phyloP scores from a whole-genome alignment of 2,888 invertebrate species.

The Pterostichus madidus region DNA sequence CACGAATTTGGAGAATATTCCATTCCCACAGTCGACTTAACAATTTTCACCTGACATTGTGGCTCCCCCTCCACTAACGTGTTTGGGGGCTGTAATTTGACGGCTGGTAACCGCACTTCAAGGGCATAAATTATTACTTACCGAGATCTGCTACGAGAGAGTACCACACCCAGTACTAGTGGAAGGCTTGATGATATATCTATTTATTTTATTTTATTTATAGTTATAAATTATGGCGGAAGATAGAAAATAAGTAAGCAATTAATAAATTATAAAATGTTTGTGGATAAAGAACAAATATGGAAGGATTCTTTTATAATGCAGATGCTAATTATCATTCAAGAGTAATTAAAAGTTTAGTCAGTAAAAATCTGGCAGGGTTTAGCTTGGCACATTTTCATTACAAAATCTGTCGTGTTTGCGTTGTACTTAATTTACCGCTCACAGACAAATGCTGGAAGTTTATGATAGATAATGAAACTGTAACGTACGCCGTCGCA shows the following conservation, averaged over 20 bases:
- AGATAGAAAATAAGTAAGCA: not conserved
- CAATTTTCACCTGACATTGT: too few relatives aligned
- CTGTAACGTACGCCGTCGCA: constrained; percentile 50
- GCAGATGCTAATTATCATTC: constrained; percentile 26
- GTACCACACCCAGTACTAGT: too few relatives aligned
- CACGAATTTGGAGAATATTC: too few relatives aligned
- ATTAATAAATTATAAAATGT: constrained; percentile 18
- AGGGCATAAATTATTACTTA: too few relatives aligned
- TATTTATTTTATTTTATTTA: too few relatives aligned
- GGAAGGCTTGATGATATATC: too few relatives aligned
- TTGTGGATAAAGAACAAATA: not conserved
- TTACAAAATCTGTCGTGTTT: constrained; percentile 58
- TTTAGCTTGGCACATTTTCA: constrained; percentile 52
- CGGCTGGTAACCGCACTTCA: too few relatives aligned
- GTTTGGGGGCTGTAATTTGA: too few relatives aligned
- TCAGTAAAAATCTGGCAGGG: constrained; percentile 31
- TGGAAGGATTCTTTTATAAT: not conserved
- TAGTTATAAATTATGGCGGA: too few relatives aligned
- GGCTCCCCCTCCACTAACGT: too few relatives aligned
- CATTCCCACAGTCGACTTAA: too few relatives aligned
- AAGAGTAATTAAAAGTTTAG: constrained; percentile 46
- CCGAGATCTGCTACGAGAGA: too few relatives aligned
- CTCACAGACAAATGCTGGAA: constrained; percentile 55
- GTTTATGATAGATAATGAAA: constrained; percentile 62
- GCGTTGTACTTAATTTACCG: constrained; percentile 47